Evolutionary conservation across 2,888 invertebrate genomes (phyloP).

Genomic region (Eupithecia dodoneata): DNA sequence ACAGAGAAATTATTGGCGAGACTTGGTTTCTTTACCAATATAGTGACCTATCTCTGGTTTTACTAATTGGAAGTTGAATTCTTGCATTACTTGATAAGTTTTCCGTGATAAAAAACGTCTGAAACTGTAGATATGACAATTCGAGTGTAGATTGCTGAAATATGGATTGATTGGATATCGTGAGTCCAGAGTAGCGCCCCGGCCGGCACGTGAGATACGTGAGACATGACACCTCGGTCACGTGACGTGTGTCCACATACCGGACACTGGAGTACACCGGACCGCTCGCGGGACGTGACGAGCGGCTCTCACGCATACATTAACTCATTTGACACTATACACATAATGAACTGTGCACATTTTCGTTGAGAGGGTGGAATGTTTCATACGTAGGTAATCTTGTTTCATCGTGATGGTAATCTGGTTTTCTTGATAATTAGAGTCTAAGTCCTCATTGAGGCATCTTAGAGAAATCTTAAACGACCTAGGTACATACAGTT

Average conservation of each 20-base stretch:
- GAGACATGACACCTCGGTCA: slow-evolving; percentile 2
- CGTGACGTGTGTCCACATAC: neutral
- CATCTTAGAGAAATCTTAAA: neutral
- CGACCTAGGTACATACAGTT: neutral
- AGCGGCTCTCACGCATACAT: neutral
- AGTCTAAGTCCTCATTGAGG: neutral
- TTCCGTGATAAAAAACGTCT: neutral
- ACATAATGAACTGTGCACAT: neutral
- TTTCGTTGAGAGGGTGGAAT: neutral
- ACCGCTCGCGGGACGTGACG: neutral
- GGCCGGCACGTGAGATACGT: neutral
- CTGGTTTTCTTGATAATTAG: neutral
- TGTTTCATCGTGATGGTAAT: neutral
- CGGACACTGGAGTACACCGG: neutral
- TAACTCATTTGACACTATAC: neutral
- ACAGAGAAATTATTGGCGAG: neutral
- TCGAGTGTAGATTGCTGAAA: neutral
- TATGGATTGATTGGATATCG: neutral
- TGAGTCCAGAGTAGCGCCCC: neutral
- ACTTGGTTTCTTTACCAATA: neutral
- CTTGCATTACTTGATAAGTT: neutral
- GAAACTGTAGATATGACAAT: neutral
- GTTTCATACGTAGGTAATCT: neutral
- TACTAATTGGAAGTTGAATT: neutral
- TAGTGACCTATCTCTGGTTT: neutral